Base-by-base conservation (phyloP, 2,113 vertebrate species). In the Coracopsis vasa region DNA sequence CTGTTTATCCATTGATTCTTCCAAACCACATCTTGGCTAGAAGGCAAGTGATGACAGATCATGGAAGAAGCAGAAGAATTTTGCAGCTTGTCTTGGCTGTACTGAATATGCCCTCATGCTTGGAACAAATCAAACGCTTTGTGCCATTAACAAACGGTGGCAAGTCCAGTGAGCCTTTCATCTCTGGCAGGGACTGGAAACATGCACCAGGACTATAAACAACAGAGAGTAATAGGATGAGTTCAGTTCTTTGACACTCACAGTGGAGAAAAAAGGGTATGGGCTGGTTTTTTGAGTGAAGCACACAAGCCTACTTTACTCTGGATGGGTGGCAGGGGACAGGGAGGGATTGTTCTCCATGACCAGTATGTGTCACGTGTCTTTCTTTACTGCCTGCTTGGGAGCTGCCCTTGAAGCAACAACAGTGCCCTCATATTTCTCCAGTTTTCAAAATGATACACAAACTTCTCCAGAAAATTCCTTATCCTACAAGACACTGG, bases 51-150 rank as follows among this genome's bases (percentile, higher is more conserved):
- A 90, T 88, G 94, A 97, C 90, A 95, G 71, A 72, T 94, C 94
- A 94, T 62, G 77, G 93, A 51, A 94, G 86, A 89, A 91, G 2
- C 58, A 95, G 70, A 88, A 88, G 66, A 95, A 91, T 94, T 95
- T 96, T 95, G 67, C 91, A 95, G 80, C 66, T 96, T 96, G 84
- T 96, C 88, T 96, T 97, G 90, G 93, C 95, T 94, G 66, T 95
- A 82, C 78, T 3, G 16, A 85, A 25, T 90, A 67, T 83, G 88
- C 81, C 92, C 90, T 96, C 3, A 4, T 50, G 27, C 35, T 86
- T 96, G 79, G 69, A 95, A 78, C n/a, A 60, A 77, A 95, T 50
- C 60, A 73, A 86, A 78, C 0, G 0, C 24, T 90, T 93, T 13
- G 5, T 90, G 65, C 78, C 67, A 60, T 65, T 95, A 77, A 80